Evolutionary conservation across 2,888 invertebrate genomes (phyloP).

Genomic region (Anaspis maculata): DNA sequence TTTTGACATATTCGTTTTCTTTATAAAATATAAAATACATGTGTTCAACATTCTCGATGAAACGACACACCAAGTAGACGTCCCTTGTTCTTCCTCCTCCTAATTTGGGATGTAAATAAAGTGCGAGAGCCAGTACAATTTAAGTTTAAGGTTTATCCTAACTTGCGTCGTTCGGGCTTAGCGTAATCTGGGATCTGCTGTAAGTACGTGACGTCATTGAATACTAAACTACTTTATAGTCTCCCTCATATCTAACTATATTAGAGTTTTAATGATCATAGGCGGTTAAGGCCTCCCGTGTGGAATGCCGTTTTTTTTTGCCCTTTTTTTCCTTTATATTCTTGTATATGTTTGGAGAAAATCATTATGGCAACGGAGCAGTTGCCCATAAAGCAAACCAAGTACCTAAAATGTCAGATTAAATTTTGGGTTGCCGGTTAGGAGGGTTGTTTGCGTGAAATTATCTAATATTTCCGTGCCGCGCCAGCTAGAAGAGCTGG

Average conservation of each 20-base stretch:
- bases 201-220: slow-evolving; percentile 23
- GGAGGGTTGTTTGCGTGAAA: slow-evolving; percentile 16
- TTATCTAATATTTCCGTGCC: slow-evolving; percentile 14
- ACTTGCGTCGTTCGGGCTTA: slow-evolving; percentile 21
- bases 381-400: slow-evolving; percentile 8
- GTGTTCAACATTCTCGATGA: too few species aligned
- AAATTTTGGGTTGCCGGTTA: slow-evolving; percentile 14
- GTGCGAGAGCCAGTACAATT: slow-evolving; percentile 17
- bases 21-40: too few species aligned
- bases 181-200: slow-evolving; percentile 15
- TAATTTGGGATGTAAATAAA: slow-evolving; percentile 20
- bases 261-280: slow-evolving; percentile 9
- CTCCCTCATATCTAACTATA: slow-evolving; percentile 7
- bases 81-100: too few species aligned
- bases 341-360: slow-evolving; percentile 1
- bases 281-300: too few species aligned
- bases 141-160: slow-evolving; percentile 23
- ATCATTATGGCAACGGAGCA: slow-evolving; percentile 5
- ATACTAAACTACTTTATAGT: slow-evolving; percentile 20
- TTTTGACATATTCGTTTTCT: too few species aligned
- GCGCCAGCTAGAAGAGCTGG: slow-evolving; percentile 4
- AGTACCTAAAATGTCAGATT: slow-evolving; percentile 13
- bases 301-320: too few species aligned
- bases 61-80: too few species aligned
- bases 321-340: neutral